Conservation (phyloP, 2,888 invertebrate genomes). For the Erebia aethiops region DNA sequence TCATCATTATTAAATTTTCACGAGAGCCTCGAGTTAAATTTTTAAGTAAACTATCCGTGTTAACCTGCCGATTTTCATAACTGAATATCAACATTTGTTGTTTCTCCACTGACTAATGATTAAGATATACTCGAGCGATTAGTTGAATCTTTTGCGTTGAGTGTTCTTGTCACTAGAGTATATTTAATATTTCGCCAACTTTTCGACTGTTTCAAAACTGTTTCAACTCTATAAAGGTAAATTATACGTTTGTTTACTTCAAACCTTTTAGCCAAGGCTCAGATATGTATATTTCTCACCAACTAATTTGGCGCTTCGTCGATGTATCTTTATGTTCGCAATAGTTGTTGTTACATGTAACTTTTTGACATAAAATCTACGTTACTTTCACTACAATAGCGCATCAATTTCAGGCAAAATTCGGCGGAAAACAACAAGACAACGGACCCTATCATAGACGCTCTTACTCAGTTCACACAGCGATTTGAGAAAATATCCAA, state of each 20-base stretch:
- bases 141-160: no score
- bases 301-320: slow-evolving; percentile 22
- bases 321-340: slow-evolving; percentile 18
- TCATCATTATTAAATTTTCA: neutral
- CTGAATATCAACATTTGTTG: no score
- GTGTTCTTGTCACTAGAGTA: no score
- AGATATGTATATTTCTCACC: neutral
- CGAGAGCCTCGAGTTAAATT: neutral
- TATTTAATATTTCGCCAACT: no score
- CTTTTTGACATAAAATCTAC: neutral
- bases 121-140: no score
- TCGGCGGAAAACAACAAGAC: slow-evolving; percentile 66
- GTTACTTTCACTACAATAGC: neutral
- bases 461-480: slow-evolving; percentile 65
- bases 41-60: neutral
- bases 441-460: slow-evolving; percentile 61
- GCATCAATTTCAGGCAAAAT: slow-evolving; percentile 69
- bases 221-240: no score
- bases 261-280: neutral
- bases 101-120: no score
- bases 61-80: neutral
- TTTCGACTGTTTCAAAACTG: no score
- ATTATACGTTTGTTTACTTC: neutral
- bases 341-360: slow-evolving; percentile 2
- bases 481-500: slow-evolving; percentile 69